A percentile compares a stretch with the other conserved stretches of the same genome.
Conservation (phyloP, 2,797 vertebrate genomes). For the Hippopotamyrus pictus region DNA sequence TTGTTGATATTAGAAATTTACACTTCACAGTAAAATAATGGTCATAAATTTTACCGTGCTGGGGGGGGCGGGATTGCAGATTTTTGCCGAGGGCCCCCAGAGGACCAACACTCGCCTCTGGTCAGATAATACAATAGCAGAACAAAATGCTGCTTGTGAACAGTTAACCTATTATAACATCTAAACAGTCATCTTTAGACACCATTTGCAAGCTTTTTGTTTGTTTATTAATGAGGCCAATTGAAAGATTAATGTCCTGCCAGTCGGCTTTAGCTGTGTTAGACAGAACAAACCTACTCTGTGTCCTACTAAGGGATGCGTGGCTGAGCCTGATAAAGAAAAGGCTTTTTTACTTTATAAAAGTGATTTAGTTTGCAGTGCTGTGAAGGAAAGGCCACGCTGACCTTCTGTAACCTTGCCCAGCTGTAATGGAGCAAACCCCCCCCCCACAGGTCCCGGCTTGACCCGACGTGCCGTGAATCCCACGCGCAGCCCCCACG, state of each 20-base stretch:
- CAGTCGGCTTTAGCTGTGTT: not conserved
- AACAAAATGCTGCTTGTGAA: not conserved
- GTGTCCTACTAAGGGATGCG: not conserved
- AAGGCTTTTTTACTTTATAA: not conserved
- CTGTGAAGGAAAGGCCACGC: not conserved
- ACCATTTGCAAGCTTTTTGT: not conserved
- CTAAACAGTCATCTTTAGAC: not conserved
- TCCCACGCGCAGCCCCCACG: slow-evolving; percentile 22
- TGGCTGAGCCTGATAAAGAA: not conserved
- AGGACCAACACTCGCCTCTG: not conserved
- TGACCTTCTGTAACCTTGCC: slow-evolving; percentile 22
- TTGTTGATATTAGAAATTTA: not conserved
- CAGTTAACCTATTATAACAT: not conserved
- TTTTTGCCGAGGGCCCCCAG: not conserved
- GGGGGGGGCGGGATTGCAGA: not conserved
- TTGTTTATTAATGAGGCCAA: not conserved
- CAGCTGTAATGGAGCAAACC: slow-evolving; percentile 19
- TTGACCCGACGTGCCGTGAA: slow-evolving; percentile 11
- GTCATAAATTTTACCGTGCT: not conserved
- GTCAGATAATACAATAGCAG: not conserved
- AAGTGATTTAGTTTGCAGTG: not conserved
- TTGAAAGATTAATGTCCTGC: not conserved
- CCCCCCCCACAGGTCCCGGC: slow-evolving; percentile 15
- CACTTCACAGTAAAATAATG: not conserved
- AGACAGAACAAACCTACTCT: not conserved